Percentiles rank a stretch among this genome's conserved stretches.
Conservation (phyloP, 2,113 vertebrate genomes). For the Probosciger aterrimus region DNA sequence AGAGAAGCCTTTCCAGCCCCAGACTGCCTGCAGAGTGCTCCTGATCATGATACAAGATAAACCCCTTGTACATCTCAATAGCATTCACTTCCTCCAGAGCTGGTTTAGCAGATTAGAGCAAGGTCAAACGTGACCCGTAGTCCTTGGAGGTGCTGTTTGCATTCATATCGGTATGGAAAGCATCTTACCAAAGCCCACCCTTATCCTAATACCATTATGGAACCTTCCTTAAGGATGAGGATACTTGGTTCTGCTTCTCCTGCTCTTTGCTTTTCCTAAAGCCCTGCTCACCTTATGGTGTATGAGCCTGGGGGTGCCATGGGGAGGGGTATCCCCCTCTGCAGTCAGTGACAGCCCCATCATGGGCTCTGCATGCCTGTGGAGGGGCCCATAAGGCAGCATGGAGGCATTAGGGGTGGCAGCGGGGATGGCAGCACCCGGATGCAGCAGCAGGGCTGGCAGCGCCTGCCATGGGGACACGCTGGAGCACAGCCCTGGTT, state of each 20-base stretch:
- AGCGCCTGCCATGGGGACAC: accelerated
- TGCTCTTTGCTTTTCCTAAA: background rate
- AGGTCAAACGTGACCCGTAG: background rate
- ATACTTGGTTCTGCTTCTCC: accelerated
- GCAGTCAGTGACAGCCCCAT: background rate
- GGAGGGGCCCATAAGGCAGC: background rate
- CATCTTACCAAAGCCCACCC: background rate
- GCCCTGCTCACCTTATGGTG: accelerated
- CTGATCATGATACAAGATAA: background rate
- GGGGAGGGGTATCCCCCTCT: background rate
- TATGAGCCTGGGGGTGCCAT: accelerated
- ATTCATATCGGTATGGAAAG: accelerated
- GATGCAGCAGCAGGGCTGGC: background rate
- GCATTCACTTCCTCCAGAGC: background rate
- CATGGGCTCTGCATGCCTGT: background rate
- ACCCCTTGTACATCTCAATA: background rate
- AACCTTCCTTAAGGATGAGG: background rate
- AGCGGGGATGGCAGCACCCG: background rate
- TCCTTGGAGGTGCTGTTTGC: background rate
- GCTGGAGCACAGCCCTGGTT: background rate
- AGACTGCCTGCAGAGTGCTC: accelerated
- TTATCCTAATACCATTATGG: too few relatives aligned
- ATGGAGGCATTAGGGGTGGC: accelerated
- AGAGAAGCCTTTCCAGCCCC: background rate
- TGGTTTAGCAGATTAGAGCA: background rate